phyloP scores from a whole-genome alignment of 2,113 vertebrate genomes.

The Centrocercus urophasianus region DNA sequence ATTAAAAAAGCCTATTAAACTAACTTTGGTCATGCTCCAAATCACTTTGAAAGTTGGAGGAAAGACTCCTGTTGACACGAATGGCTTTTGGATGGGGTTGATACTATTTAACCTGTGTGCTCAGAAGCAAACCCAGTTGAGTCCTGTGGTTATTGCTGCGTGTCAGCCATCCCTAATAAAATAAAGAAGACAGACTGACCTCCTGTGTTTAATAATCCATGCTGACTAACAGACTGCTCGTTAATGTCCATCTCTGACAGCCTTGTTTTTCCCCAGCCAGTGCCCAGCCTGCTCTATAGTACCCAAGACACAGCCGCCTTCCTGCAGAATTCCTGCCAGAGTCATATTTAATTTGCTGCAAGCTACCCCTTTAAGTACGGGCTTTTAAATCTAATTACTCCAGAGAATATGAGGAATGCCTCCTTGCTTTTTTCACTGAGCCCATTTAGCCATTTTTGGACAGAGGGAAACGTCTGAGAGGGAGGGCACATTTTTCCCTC shows the following conservation, averaged over 20 bases:
- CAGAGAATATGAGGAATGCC: constrained; percentile 51
- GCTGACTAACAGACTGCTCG: background rate
- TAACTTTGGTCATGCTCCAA: background rate
- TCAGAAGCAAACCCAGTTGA: background rate
- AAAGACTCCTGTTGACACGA: background rate
- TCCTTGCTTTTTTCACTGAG: constrained; percentile 10
- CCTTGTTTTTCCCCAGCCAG: background rate
- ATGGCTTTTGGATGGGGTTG: background rate
- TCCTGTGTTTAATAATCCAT: constrained; percentile 32
- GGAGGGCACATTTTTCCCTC: constrained; percentile 63
- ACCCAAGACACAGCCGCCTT: background rate
- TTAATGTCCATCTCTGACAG: background rate
- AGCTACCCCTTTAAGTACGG: constrained; percentile 16
- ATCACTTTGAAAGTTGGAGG: background rate
- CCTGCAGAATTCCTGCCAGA: constrained; percentile 1
- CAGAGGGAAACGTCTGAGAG: constrained; percentile 52
- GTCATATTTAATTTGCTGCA: background rate
- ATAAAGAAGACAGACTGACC: background rate
- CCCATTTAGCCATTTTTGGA: constrained; percentile 68
- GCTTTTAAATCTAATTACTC: constrained; percentile 29
- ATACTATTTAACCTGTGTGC: background rate
- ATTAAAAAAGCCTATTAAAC: background rate
- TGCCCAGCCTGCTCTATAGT: background rate
- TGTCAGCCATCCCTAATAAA: background rate
- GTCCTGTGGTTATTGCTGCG: background rate